Evolutionary conservation across 2,113 vertebrate genomes (phyloP), one percentile per base, ranked within the genome.

Genomic region (Canis aureus): DNA sequence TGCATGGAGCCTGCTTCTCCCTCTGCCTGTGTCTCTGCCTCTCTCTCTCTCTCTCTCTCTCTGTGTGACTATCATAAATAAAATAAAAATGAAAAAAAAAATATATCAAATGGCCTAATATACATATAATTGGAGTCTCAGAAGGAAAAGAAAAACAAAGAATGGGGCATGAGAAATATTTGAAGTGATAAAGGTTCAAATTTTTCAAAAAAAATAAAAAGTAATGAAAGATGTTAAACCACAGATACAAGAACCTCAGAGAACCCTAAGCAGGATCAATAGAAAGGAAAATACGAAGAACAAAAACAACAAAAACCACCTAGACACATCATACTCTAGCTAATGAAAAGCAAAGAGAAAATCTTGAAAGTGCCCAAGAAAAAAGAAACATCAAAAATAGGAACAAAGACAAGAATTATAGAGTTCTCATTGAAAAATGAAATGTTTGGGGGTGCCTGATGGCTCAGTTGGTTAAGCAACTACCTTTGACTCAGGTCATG

Each of bases 151-250:
- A 66, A 86, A 74, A 43, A 86, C 12, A 82, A 22, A 85, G 43
- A 96, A 96, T 73, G 7, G 32, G 43, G n/a, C 29, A 43, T 69
- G 74, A 88, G 43, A 91, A 93, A 95, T 86, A 89, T 74, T 66
- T 96, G 29, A 94, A 69, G 60, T 93, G 71, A 91, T 51, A 80
- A 83, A 55, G 53, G 12, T 73, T 71, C 89, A 10, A 49, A 90
- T 81, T 64, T 79, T 15, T 38, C 35, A 3, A 16, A 76, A 96
- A 86, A 59, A 53, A 55, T 85, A 78, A 53, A 25, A 55, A 93
- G 67, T 69, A 53, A 87, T 43, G 32, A 89, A 94, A 89, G 49
- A 83, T 22, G 78, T 76, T 66, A 87, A 93, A 60, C 16, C 62
- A 89, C 43, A 80, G 29, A 69, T 22, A 83, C 0, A 35, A 92